Evolutionary conservation across 2,888 invertebrate species (phyloP).

Genomic region (Beris chalybata): DNA sequence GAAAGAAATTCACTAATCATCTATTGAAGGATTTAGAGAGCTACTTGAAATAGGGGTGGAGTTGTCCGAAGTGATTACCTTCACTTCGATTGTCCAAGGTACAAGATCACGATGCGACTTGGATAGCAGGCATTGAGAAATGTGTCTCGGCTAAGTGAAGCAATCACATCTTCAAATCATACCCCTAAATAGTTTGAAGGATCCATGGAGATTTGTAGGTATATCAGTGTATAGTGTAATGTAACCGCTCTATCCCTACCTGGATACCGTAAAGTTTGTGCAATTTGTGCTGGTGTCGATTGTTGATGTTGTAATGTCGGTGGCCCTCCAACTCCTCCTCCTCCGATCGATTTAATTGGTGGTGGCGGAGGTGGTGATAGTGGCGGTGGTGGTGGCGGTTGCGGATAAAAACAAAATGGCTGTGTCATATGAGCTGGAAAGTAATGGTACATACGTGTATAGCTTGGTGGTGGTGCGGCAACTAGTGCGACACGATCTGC

Average conservation of each 20-base stretch:
- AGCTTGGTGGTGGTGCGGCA: constrained; percentile 63
- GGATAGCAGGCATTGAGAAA: no score
- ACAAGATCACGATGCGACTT: no score
- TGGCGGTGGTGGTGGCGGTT: constrained; percentile 53
- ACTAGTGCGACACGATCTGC: constrained; percentile 68
- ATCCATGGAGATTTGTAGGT: neutral
- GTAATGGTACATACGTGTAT: constrained; percentile 65
- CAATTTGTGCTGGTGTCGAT: constrained; percentile 51
- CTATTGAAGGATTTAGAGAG: no score
- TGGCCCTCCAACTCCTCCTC: constrained; percentile 28
- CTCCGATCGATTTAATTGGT: constrained; percentile 54
- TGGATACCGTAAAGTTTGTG: constrained; percentile 57
- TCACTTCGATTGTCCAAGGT: no score
- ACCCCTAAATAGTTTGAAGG: neutral
- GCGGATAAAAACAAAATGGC: constrained; percentile 58
- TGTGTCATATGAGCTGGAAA: constrained; percentile 61
- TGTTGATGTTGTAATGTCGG: constrained; percentile 25
- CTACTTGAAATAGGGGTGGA: no score
- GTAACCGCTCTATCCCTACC: constrained; percentile 46
- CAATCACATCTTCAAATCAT: no score
- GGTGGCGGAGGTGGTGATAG: constrained; percentile 48
- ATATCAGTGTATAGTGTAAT: no score
- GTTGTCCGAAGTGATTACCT: no score
- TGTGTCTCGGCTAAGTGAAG: no score
- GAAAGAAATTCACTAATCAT: no score